phyloP scores from a whole-genome alignment of 2,113 vertebrate species.

The Ibidorhyncha struthersii region DNA sequence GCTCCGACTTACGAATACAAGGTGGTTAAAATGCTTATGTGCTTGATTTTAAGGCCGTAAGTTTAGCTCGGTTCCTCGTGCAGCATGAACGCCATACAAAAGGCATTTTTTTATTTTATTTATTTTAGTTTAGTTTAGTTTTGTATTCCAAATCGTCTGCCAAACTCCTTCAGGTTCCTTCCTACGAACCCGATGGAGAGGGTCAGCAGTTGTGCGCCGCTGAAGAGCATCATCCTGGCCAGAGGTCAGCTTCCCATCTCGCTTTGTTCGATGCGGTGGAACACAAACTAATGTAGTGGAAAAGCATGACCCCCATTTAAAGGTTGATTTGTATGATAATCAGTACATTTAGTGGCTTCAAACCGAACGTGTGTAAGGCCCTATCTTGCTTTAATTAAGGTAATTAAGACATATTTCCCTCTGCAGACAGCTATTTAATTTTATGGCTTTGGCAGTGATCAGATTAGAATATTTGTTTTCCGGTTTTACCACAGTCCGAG shows the following conservation, averaged over 20 bases:
- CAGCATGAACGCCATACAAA: not conserved
- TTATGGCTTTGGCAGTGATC: conserved; percentile 61
- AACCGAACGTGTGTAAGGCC: conserved; percentile 31
- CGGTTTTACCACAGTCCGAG: not conserved
- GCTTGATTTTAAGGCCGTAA: not conserved
- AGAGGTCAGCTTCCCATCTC: conserved; percentile 34
- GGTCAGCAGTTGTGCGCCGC: not conserved
- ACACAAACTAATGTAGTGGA: conserved; percentile 62
- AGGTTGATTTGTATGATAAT: conserved; percentile 63
- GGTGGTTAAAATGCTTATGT: not conserved
- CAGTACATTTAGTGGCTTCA: conserved; percentile 46
- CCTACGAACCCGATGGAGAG: conserved; percentile 1
- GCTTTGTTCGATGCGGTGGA: conserved; percentile 42
- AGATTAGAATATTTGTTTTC: conserved; percentile 62
- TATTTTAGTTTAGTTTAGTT: no score
- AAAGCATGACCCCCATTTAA: conserved; percentile 61
- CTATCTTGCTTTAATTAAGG: conserved; percentile 69
- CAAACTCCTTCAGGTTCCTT: conserved; percentile 27
- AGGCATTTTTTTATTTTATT: not conserved
- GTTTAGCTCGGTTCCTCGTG: not conserved
- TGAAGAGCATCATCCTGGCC: conserved; percentile 4
- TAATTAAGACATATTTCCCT: conserved; percentile 70
- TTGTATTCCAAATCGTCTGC: not conserved
- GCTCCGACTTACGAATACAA: not conserved
- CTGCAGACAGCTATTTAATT: conserved; percentile 65